phyloP scores from a whole-genome alignment of 2,113 vertebrate species.

The Mirza zaza region DNA sequence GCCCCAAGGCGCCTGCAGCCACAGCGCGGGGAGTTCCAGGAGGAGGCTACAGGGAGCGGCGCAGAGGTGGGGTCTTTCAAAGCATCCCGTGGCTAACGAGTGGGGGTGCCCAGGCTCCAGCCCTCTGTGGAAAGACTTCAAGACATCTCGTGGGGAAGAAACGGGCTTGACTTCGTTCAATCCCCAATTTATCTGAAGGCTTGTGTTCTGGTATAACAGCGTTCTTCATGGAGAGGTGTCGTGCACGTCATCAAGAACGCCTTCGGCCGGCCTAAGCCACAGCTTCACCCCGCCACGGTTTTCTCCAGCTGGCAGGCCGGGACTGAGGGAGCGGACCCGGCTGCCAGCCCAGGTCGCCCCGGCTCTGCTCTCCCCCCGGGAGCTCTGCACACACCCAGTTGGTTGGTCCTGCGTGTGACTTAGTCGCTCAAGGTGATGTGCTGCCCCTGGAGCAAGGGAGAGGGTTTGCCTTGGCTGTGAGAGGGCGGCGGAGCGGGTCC shows the following conservation, averaged over 20 bases:
- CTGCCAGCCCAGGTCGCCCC: background rate
- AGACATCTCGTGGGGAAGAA: background rate
- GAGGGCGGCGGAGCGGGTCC: background rate
- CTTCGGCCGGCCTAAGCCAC: background rate
- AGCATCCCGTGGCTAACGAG: background rate
- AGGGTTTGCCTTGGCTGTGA: background rate
- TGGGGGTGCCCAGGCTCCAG: background rate
- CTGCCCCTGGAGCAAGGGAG: background rate
- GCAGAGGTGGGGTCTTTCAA: background rate
- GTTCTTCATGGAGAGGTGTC: background rate
- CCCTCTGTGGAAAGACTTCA: background rate
- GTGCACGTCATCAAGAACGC: background rate
- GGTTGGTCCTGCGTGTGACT: background rate
- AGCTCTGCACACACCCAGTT: background rate
- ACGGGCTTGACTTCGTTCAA: background rate
- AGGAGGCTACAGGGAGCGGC: background rate
- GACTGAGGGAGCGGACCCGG: no score
- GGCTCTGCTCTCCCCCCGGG: background rate
- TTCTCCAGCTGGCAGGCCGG: background rate
- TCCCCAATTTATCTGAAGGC: background rate
- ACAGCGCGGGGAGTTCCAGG: no score
- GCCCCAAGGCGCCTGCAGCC: background rate
- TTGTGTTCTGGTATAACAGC: background rate
- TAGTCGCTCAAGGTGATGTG: background rate
- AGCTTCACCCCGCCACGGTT: accelerated